Conservation (phyloP, 2,797 vertebrate genomes). For the Enteromius afrohamiltoni region DNA sequence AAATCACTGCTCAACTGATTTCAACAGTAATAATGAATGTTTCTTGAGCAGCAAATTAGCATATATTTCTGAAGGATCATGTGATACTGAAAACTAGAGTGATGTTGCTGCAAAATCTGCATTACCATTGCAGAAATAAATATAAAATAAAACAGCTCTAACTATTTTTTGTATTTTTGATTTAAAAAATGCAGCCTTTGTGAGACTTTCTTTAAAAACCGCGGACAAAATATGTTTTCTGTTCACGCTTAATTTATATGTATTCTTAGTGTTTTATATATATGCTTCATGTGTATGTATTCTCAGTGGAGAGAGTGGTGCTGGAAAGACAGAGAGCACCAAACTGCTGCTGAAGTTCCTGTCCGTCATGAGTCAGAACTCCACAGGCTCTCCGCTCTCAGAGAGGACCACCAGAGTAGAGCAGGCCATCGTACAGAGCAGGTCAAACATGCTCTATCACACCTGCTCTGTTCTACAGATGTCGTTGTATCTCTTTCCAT, state of each 20-base stretch:
- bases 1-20: background rate
- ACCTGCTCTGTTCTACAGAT: background rate
- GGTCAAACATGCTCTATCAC: conserved; percentile 68
- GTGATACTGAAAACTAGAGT: background rate
- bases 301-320: conserved; percentile 88
- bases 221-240: conserved; percentile 3
- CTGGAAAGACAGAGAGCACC: conserved; percentile 94
- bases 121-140: background rate
- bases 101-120: background rate
- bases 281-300: conserved; percentile 18
- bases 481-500: background rate
- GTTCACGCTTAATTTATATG: conserved; percentile 18
- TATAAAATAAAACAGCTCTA: background rate
- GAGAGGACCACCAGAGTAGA: conserved; percentile 87
- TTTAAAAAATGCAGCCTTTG: background rate
- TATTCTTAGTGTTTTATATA: conserved; percentile 29
- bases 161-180: background rate
- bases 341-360: conserved; percentile 91
- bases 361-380: conserved; percentile 90
- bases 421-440: conserved; percentile 91
- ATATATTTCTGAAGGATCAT: background rate
- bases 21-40: background rate
- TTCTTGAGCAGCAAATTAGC: background rate
- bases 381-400: conserved; percentile 72
- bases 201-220: background rate